Conservation (phyloP, 2,797 vertebrate species). For the Phoebastria nigripes region DNA sequence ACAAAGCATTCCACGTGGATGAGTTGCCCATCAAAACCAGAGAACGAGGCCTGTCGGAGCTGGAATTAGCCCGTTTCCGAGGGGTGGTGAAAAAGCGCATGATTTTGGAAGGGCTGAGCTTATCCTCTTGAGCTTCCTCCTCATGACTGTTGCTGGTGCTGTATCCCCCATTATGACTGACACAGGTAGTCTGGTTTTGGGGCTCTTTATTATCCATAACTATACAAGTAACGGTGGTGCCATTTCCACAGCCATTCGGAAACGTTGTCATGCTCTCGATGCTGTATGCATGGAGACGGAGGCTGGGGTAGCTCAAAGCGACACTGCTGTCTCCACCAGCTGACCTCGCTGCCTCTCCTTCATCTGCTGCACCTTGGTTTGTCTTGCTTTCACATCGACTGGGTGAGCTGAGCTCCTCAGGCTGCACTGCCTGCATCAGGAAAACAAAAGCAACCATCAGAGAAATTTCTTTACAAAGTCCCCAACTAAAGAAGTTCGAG, state of each 20-base stretch:
- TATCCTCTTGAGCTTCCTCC: conserved; percentile 70
- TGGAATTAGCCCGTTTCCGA: conserved; percentile 70
- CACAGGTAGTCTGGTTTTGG: conserved; percentile 32
- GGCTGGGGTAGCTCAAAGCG: conserved; percentile 68
- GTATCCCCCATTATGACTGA: conserved; percentile 55
- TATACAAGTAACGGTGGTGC: conserved; percentile 45
- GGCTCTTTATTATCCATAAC: conserved; percentile 61
- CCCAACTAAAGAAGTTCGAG: not conserved
- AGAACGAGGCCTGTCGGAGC: conserved; percentile 72
- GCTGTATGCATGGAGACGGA: not conserved
- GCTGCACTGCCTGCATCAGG: conserved; percentile 74
- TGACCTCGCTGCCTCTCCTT: not conserved
- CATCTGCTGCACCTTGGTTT: conserved; percentile 12
- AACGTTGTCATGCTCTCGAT: conserved; percentile 71
- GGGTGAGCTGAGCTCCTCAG: conserved; percentile 69
- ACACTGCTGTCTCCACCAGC: conserved; percentile 47
- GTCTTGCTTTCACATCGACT: conserved; percentile 41
- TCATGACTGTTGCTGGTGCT: not conserved
- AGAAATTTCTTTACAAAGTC: not conserved
- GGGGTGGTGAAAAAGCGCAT: conserved; percentile 84
- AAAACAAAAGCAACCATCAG: conserved; percentile 61
- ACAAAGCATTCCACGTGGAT: conserved; percentile 84
- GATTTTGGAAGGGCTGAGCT: conserved; percentile 82
- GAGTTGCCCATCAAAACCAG: conserved; percentile 71
- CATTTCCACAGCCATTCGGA: conserved; percentile 67